Conservation (phyloP, 2,888 invertebrate genomes). For the Horisme vitalbata region DNA sequence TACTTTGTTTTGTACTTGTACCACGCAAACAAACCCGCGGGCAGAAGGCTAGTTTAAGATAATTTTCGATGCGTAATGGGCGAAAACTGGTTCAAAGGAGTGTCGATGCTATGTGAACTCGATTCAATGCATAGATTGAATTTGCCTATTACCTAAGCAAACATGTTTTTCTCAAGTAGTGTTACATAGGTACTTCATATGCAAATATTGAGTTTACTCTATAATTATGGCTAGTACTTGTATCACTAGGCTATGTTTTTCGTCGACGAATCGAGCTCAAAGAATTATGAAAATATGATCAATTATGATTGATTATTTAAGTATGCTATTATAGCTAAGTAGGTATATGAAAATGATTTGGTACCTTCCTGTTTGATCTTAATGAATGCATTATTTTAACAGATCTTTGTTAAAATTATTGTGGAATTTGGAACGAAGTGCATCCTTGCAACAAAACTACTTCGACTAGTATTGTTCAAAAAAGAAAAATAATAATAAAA, state of each 20-base stretch:
- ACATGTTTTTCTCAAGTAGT: conserved; percentile 20
- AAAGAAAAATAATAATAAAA: too few relatives aligned
- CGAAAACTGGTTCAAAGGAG: background rate
- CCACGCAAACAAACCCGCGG: too few relatives aligned
- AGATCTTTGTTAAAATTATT: too few relatives aligned
- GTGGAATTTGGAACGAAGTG: too few relatives aligned
- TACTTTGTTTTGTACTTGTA: too few relatives aligned
- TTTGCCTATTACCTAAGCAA: conserved; percentile 21
- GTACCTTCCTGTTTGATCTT: conserved; percentile 13
- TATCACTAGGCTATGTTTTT: conserved; percentile 37
- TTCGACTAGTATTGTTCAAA: too few relatives aligned
- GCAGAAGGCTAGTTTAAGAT: too few relatives aligned
- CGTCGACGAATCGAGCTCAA: conserved; percentile 21
- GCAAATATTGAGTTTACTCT: conserved; percentile 28
- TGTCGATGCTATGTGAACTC: conserved; percentile 18
- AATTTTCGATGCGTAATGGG: too few relatives aligned
- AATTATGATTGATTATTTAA: conserved; percentile 37
- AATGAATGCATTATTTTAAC: background rate
- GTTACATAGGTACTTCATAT: conserved; percentile 24
- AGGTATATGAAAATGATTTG: conserved; percentile 35
- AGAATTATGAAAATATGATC: conserved; percentile 41
- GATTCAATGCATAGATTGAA: conserved; percentile 6
- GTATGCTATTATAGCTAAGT: conserved; percentile 24
- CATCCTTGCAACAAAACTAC: too few relatives aligned
- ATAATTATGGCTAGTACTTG: conserved; percentile 25